Conservation (phyloP, 35 echinoderm and acorn worm species). For the Hemicentrotus pulcherrimus region DNA sequence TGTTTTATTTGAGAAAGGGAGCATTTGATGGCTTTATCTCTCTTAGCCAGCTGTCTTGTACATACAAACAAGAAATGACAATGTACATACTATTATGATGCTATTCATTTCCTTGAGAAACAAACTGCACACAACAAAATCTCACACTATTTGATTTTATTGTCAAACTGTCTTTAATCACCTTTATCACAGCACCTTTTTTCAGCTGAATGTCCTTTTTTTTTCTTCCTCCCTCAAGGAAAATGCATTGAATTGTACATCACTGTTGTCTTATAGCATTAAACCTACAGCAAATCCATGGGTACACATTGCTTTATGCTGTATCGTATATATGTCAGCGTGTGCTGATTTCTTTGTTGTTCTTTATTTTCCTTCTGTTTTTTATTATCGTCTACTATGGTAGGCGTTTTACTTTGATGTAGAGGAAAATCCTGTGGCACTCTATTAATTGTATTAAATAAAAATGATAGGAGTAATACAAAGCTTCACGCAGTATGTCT, state of each 20-base stretch:
- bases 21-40: neutral
- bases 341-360: conserved; percentile 11
- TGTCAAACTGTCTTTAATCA: neutral
- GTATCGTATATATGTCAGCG: neutral
- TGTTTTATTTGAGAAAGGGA: neutral
- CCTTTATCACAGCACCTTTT: conserved; percentile 8
- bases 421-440: conserved; percentile 33
- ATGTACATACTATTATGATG: neutral
- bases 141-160: neutral
- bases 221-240: neutral
- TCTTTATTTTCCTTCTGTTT: conserved; percentile 7
- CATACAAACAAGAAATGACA: neutral
- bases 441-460: conserved; percentile 44
- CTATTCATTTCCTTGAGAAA: neutral
- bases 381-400: conserved; percentile 27
- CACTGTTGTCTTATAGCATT: neutral
- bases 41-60: too few species aligned
- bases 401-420: conserved; percentile 26
- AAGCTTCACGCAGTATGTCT: conserved; percentile 47
- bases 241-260: neutral
- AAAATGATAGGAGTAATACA: conserved; percentile 3
- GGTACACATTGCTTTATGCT: neutral
- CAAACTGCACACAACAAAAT: neutral
- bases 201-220: too few species aligned
- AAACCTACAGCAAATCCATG: neutral